Evolutionary conservation across 64 coral and sea anemone species (phyloP), one percentile per base, ranked within the genome.

Genomic region (Porites australiensis): DNA sequence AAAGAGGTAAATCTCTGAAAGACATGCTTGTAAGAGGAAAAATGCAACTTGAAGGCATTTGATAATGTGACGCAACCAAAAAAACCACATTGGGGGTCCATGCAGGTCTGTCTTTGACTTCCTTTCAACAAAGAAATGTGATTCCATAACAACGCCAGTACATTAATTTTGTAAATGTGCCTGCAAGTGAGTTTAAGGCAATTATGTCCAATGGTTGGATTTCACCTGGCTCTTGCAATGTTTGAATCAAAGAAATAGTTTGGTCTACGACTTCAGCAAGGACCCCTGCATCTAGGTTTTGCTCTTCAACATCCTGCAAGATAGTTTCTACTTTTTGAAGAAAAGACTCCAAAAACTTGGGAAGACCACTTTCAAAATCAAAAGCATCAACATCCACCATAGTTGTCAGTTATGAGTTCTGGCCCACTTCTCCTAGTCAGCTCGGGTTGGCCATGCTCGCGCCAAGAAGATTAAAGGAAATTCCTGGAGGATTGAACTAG

Each of bases 301-400:
- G 53, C 53, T 65, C 64, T 64, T 86, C 82, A 86, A 86, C 82
- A 45, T 70, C 67, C 67, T 86, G 65, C 51, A 86, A 70, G 70
- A 86, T 53, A 86, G 44, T 86, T 86, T 85, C 82, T 50, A 44
- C 49, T 86, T 86, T 86, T 69, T 86, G 55, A 69, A 86, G 44
- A 65, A 83, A 54, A 64, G 66, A 83, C 79, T 82, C 79, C 79
- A 82, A 59, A 82, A 82, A 82, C 52, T 82, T 82, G 45, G 79
- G 79, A 82, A 83, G 45, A 83, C 65, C 51, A 46, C 16, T 83
- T 83, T 83, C 81, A 6, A 60, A 83, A 69, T 69, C 82, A 86
- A 86, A 70, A 86, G 43, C 82, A 16, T 86, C 82, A 70, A 86
- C 64, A 66, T 85, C 61, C 82, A 19, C 82, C 82, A 69, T 86